Conservation (phyloP, 1,140 invertebrate species). For the Aphelinus certus region DNA sequence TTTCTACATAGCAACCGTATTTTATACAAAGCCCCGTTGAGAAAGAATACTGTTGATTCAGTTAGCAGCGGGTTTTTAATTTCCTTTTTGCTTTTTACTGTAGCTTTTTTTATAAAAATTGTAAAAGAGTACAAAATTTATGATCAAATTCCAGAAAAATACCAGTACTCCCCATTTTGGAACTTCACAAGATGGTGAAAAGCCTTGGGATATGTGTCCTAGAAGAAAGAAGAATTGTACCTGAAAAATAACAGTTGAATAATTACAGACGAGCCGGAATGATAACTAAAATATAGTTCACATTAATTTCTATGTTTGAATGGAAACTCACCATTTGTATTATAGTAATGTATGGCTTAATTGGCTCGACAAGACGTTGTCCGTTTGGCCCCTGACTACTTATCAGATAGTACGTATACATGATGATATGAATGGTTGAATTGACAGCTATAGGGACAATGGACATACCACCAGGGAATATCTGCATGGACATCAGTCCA, state of each 20-base stretch:
- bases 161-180: constrained; percentile 38
- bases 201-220: constrained; percentile 64
- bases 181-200: constrained; percentile 39
- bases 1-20: too few relatives aligned
- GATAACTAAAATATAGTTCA: background rate
- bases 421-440: constrained; percentile 52
- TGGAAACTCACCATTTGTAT: constrained; percentile 54
- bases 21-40: too few relatives aligned
- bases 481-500: constrained; percentile 72
- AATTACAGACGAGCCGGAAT: too few relatives aligned
- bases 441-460: constrained; percentile 49
- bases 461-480: constrained; percentile 48
- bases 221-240: constrained; percentile 80
- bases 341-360: constrained; percentile 55
- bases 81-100: constrained; percentile 26
- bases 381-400: constrained; percentile 35
- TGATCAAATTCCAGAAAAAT: constrained; percentile 41
- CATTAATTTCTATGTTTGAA: background rate
- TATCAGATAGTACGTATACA: constrained; percentile 43
- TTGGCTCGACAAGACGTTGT: constrained; percentile 32
- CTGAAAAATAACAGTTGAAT: constrained; percentile 33
- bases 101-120: constrained; percentile 52
- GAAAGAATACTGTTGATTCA: too few relatives aligned
- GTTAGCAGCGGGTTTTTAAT: too few relatives aligned
- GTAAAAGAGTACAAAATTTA: constrained; percentile 50